Conservation (phyloP, 2,797 vertebrate species). For the Emys orbicularis region DNA sequence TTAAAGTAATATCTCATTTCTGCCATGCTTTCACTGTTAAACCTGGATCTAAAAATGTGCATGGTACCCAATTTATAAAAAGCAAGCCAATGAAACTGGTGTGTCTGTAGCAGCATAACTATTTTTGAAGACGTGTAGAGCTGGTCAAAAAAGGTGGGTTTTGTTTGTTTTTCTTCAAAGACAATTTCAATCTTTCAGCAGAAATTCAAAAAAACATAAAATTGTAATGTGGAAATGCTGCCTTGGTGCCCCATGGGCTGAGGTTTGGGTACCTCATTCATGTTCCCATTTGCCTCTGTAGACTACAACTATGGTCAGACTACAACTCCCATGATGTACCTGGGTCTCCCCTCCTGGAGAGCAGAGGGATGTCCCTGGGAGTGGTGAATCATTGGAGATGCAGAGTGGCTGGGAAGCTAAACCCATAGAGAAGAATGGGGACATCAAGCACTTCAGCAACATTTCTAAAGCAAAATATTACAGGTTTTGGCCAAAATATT, state of each 20-base stretch:
- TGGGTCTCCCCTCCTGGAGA: neutral
- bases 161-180: neutral
- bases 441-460: neutral
- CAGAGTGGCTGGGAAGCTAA: neutral
- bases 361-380: neutral
- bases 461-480: neutral
- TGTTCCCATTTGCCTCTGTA: neutral
- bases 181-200: neutral
- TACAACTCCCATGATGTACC: neutral
- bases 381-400: neutral
- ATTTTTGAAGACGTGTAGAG: neutral
- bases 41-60: neutral
- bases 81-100: neutral
- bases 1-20: neutral
- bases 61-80: neutral
- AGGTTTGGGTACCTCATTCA: neutral
- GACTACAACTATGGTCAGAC: neutral
- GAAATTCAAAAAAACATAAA: neutral
- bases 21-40: neutral
- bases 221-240: neutral
- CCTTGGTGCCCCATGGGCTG: neutral
- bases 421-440: neutral
- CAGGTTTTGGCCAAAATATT: neutral
- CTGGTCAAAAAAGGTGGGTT: neutral
- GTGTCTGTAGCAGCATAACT: neutral